Conservation (phyloP, 2,113 vertebrate species). For the Saccopteryx bilineata region DNA sequence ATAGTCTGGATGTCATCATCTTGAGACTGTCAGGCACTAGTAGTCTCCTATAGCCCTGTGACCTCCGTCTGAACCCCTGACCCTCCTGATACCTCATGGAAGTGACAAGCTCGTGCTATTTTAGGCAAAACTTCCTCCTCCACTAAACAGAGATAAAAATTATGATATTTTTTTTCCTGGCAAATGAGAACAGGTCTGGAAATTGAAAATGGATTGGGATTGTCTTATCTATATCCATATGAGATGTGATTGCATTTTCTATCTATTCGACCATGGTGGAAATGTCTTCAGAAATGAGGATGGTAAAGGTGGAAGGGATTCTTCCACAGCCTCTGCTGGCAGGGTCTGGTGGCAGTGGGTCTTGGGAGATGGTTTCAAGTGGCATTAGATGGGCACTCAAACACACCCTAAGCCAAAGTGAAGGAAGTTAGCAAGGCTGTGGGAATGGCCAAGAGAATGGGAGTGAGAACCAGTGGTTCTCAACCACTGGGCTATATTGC, state of each 20-base stretch:
- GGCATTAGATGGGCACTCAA: neutral
- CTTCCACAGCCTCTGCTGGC: neutral
- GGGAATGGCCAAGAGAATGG: neutral
- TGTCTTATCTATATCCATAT: neutral
- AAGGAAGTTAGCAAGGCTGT: neutral
- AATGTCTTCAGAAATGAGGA: neutral
- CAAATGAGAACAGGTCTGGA: conserved; percentile 14
- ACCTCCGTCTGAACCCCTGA: neutral
- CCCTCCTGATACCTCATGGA: neutral
- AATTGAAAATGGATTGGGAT: neutral
- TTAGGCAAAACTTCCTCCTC: neutral
- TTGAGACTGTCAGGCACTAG: neutral
- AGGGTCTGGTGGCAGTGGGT: neutral
- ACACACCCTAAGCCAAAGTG: neutral
- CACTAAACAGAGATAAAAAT: neutral
- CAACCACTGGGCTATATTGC: too few species aligned
- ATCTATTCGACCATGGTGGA: neutral
- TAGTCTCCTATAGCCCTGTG: neutral
- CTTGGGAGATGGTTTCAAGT: neutral
- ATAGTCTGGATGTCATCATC: neutral
- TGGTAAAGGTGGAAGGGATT: neutral
- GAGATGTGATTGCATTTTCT: neutral
- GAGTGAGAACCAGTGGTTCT: neutral
- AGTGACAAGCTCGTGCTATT: neutral
- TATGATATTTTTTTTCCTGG: conserved; percentile 33